These are phyloP conservation scores for Mechanitis messenoides DNA, from an alignment of 2,888 invertebrate species.

Conservation along the genomic window DNA sequence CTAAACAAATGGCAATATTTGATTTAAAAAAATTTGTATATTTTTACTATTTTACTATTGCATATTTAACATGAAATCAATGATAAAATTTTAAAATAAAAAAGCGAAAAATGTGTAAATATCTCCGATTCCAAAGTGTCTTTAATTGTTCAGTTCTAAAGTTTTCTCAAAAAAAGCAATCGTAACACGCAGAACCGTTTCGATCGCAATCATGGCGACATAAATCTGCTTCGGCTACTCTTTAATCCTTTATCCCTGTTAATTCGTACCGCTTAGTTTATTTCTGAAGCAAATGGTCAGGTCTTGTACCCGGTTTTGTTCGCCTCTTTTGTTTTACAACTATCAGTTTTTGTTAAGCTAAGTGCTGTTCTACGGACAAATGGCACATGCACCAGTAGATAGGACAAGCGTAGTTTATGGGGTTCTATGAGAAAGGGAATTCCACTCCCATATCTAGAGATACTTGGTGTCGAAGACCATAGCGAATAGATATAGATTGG, in stretches of 20 bases:
- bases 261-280: conserved; percentile 77
- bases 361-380: conserved; percentile 72
- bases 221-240: conserved; percentile 76
- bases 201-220: conserved; percentile 73
- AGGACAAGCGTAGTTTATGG: conserved; percentile 56
- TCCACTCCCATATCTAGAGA: conserved; percentile 39
- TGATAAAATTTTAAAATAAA: background rate
- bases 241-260: conserved; percentile 75
- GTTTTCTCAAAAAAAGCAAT: conserved; percentile 46
- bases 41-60: too few relatives aligned
- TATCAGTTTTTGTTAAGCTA: conserved; percentile 76
- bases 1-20: background rate
- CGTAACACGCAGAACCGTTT: conserved; percentile 62
- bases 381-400: conserved; percentile 60
- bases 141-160: conserved; percentile 31
- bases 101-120: conserved; percentile 6
- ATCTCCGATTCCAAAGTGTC: conserved; percentile 25
- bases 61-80: too few relatives aligned
- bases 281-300: conserved; percentile 69
- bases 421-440: conserved; percentile 43
- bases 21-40: background rate
- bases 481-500: conserved; percentile 19
- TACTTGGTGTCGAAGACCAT: conserved; percentile 32
- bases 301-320: conserved; percentile 68
- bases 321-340: conserved; percentile 71